Percentiles rank a stretch among this genome's conserved stretches.
Conservation (phyloP, 2,797 vertebrate species). For the Coendou prehensilis region DNA sequence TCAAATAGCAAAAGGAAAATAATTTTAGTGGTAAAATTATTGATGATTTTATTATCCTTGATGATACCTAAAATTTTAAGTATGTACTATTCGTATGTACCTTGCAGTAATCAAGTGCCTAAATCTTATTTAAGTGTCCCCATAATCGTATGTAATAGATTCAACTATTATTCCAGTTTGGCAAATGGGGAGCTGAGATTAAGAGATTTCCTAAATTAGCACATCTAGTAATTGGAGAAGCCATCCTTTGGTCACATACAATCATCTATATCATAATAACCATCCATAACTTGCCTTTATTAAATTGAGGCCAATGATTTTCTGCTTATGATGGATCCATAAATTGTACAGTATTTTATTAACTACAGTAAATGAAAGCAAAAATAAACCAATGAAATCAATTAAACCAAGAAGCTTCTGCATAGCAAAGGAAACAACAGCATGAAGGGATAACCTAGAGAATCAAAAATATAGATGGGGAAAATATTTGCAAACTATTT, state of each 20-base stretch:
- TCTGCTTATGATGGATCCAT: not conserved
- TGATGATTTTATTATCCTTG: not conserved
- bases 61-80: slow-evolving; percentile 11
- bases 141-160: not conserved
- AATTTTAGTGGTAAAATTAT: not conserved
- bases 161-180: not conserved
- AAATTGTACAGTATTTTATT: not conserved
- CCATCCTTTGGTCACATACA: not conserved
- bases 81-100: not conserved
- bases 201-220: not conserved
- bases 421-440: not conserved
- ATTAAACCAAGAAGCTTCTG: not conserved
- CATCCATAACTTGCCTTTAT: not conserved
- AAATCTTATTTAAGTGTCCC: not conserved
- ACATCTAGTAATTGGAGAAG: not conserved
- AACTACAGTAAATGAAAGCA: not conserved
- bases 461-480: not conserved
- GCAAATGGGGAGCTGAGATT: not conserved
- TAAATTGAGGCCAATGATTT: not conserved
- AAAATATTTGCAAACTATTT: not conserved
- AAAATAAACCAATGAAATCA: not conserved
- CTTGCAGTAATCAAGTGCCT: not conserved
- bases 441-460: not conserved
- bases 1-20: not conserved
- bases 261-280: not conserved